Base-by-base conservation (phyloP, 2,113 vertebrate species). In the Trogon melanurus region DNA sequence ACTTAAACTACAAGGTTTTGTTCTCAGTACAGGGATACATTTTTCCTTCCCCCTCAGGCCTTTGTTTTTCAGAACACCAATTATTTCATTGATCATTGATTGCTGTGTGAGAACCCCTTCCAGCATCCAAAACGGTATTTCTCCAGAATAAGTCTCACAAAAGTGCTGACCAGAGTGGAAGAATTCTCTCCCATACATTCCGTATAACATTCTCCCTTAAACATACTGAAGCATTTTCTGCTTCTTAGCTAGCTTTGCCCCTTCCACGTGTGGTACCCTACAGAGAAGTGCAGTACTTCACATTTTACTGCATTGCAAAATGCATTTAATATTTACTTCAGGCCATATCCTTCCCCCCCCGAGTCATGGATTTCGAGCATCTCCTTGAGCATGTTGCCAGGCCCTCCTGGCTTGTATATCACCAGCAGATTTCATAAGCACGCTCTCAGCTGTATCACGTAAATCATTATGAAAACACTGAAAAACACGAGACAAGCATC, bases 401-500 rank as follows among this genome's bases (percentile, higher is more conserved):
- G 30, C 13, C 22, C 41, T 86, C 54, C 62, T 30, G 76, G 50
- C 30, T 58, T 74, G 32, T n/a, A 27, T 15, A 15, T n/a, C 60
- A 67, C 41, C 36, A 83, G 54, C 32, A 73, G 62, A 83, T 69
- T 79, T 58, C 67, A 48, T 5, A 50, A 69, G 16, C 20, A 53
- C 2, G 0, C 25, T 45, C 58, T 82, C 32, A 56, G n/a, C 6
- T 47, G 5, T 9, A 36, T 20, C 1, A 0, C n/a, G 16, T 32
- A 78, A 79, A 41, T 47, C 30, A 16, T 44, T 22, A 45, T 1
- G 18, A 66, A 79, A 86, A 80, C 19, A n/a, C 1, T 57, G 36
- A 56, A 61, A 93, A 86, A 30, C 47, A 86, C 32, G 34, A 66
- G 23, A 70, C 5, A 82, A 70, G n/a, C 14, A 50, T 15, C 41